These are phyloP conservation scores for Aspidiotus destructor DNA, from an alignment of 2,888 invertebrate species.

Conservation along the genomic window DNA sequence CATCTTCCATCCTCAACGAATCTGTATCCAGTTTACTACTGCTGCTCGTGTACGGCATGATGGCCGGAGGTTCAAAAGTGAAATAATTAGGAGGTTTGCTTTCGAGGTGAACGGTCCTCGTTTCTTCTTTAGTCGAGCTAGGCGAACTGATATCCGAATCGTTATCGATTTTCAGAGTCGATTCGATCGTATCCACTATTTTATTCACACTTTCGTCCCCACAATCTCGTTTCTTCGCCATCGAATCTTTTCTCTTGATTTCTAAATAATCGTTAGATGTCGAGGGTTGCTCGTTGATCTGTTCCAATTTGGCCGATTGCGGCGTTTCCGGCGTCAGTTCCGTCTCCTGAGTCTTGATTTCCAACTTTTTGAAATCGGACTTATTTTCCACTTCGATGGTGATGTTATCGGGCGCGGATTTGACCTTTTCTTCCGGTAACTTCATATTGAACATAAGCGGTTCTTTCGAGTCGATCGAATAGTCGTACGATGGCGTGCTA, in stretches of 20 bases:
- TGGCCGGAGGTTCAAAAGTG: background rate
- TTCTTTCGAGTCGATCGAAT: conserved; percentile 33
- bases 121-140: conserved; percentile 3
- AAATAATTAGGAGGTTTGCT: background rate
- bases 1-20: conserved; percentile 25
- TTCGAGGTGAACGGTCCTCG: conserved; percentile 1
- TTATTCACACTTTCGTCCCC: conserved; percentile 35
- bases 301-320: background rate
- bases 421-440: conserved; percentile 24
- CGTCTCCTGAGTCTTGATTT: background rate
- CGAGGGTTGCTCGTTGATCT: conserved; percentile 1
- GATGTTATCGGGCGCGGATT: conserved; percentile 21
- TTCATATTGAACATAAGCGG: conserved; percentile 20
- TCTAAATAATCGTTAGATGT: conserved; percentile 15
- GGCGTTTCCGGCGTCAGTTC: background rate
- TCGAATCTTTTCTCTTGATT: conserved; percentile 22
- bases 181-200: conserved; percentile 43
- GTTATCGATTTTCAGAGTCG: conserved; percentile 37
- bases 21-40: conserved; percentile 15
- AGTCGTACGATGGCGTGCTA: conserved; percentile 72
- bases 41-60: background rate
- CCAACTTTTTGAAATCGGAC: conserved; percentile 11
- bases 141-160: conserved; percentile 14
- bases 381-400: conserved; percentile 6
- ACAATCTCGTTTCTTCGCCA: background rate